Evolutionary conservation across 64 coral and sea anemone genomes (phyloP).

Genomic region (Trachythela sp.): DNA sequence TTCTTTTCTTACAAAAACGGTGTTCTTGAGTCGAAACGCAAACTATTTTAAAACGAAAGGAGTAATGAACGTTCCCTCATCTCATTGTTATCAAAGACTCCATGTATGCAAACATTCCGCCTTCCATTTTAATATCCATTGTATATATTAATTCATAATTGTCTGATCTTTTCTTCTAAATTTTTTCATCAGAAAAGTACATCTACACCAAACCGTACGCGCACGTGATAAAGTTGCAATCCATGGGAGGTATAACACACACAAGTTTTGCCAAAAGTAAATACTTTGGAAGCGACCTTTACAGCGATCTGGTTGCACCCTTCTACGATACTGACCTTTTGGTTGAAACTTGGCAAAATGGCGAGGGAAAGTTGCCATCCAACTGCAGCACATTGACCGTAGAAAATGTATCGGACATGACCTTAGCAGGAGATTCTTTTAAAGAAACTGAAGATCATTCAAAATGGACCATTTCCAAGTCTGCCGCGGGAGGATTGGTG

Average conservation of each 20-base stretch:
- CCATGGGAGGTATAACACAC: background rate
- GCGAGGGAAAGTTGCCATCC: background rate
- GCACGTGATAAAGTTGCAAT: background rate
- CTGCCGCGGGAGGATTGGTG: background rate
- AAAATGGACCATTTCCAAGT: background rate
- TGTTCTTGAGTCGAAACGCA: too few species aligned
- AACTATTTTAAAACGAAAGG: too few species aligned
- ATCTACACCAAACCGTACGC: background rate
- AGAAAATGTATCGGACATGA: background rate
- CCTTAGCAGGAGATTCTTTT: background rate
- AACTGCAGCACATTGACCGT: background rate
- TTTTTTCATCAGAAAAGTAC: background rate
- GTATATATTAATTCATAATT: too few species aligned
- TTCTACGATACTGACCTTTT: background rate
- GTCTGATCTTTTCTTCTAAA: background rate
- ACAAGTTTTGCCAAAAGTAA: slow-evolving; percentile 14
- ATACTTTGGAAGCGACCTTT: background rate
- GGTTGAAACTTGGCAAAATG: slow-evolving; percentile 14
- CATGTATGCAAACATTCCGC: too few species aligned
- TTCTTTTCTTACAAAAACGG: too few species aligned
- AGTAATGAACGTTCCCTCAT: too few species aligned
- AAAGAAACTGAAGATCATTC: slow-evolving; percentile 2
- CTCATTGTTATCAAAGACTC: too few species aligned
- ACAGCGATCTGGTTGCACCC: background rate
- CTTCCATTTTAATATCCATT: too few species aligned